phyloP scores from a whole-genome alignment of 2,113 vertebrate genomes.

The Atrichornis clamosus region DNA sequence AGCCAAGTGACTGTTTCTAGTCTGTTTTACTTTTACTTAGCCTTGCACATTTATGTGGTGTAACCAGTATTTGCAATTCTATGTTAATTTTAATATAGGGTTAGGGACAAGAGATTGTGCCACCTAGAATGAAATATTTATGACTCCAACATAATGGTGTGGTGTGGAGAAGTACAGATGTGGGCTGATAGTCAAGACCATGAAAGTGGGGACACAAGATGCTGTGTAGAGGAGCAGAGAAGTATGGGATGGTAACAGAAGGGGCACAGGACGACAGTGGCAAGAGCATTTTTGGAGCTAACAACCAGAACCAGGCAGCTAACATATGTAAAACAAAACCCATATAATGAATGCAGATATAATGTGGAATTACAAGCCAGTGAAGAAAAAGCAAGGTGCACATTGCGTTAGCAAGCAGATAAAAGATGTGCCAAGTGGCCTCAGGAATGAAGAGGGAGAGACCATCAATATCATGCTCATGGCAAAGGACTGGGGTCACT shows the following conservation, averaged over 20 bases:
- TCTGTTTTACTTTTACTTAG: neutral
- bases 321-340: neutral
- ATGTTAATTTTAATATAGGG: neutral
- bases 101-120: neutral
- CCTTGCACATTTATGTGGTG: neutral
- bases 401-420: neutral
- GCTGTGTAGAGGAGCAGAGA: neutral
- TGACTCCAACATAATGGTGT: neutral
- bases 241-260: neutral
- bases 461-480: neutral
- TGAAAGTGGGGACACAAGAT: neutral
- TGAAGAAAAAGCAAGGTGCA: neutral
- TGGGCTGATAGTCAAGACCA: neutral
- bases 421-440: neutral
- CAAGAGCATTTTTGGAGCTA: neutral
- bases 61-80: neutral
- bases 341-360: neutral
- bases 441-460: neutral
- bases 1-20: neutral
- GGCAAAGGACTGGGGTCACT: neutral
- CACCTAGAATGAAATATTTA: neutral
- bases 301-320: neutral
- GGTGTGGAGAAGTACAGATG: neutral
- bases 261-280: neutral
- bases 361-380: neutral